Base-by-base conservation (phyloP, 2,888 invertebrate genomes). In the Drosophila engyochracea region DNA sequence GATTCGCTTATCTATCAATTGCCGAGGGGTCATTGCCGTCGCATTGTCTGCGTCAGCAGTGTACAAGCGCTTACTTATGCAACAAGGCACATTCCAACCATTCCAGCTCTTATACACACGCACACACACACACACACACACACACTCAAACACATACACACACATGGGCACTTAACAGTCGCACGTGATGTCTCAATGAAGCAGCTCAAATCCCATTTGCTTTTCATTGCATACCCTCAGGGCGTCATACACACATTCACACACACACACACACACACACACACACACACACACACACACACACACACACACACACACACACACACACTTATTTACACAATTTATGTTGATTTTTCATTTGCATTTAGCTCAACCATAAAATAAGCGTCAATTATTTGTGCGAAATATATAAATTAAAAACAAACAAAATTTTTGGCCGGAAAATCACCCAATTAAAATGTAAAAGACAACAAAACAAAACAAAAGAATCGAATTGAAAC, bases 151-250 rank as follows among this genome's bases (percentile, higher is more conserved):
- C 51, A 47, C 44, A n/a, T 4, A n/a, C 53, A 59, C 49, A 57
- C 44, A 53, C 30, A 41, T 35, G 61, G 51, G 30, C 84, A 70
- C 65, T 85, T 70, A 79, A 58, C 61, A 72, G 73, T 73, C 58
- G 76, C 89, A 89, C 85, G 88, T 89, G 90, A 85, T 89, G 79
- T 79, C 74, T 82, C 85, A 87, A 87, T 85, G 83, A 76, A 75
- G 77, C 60, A 53, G 62, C 58, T 68, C 59, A 49, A 61, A 51
- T 68, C 22, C 52, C 68, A 79, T 52, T 74, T 67, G 41, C 49
- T 49, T 67, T 59, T 65, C 54, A 55, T 70, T 66, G 81, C 81
- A 83, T 81, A 81, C 70, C 68, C 69, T 41, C 9, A 53, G 61
- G 74, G 81, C 68, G 70, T 60, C 66, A 37, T 14, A 58, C 28